Evolutionary conservation across 2,888 invertebrate genomes (phyloP).

Genomic region (Onthophagus sagittarius): DNA sequence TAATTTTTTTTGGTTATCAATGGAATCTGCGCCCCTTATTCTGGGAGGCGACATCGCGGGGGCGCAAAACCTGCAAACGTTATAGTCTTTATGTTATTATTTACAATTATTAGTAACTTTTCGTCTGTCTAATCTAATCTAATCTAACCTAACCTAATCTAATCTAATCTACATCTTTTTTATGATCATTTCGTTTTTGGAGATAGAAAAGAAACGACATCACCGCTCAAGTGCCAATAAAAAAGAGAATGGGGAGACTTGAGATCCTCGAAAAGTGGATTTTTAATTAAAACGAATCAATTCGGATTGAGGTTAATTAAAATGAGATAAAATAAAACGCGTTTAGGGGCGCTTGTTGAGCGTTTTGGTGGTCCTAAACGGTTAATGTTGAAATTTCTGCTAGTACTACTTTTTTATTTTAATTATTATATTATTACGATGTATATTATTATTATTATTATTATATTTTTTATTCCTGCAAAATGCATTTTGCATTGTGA

Average conservation of each 20-base stretch:
- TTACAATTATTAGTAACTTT: conserved; percentile 37
- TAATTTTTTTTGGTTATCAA: conserved; percentile 13
- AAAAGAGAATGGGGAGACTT: no score
- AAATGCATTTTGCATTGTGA: conserved; percentile 73
- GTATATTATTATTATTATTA: conserved; percentile 61
- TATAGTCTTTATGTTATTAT: conserved; percentile 33
- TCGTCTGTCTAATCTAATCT: conserved; percentile 39
- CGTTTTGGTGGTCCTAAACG: neutral
- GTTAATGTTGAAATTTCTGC: conserved; percentile 17
- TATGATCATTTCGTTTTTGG: neutral
- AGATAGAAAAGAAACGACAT: no score
- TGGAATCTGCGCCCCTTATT: conserved; percentile 42
- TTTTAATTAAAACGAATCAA: no score
- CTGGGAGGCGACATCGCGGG: conserved; percentile 44
- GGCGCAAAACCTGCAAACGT: conserved; percentile 34
- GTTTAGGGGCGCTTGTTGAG: conserved; percentile 16
- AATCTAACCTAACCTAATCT: no score
- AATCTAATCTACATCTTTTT: conserved; percentile 26
- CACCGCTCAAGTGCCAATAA: no score
- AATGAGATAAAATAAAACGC: no score
- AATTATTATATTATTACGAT: conserved; percentile 37
- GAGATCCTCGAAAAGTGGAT: no score
- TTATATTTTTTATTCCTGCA: conserved; percentile 69
- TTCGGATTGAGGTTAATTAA: no score
- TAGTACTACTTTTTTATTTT: conserved; percentile 30